phyloP scores from a whole-genome alignment of 2,113 vertebrate species.

The Furnarius figulus region DNA sequence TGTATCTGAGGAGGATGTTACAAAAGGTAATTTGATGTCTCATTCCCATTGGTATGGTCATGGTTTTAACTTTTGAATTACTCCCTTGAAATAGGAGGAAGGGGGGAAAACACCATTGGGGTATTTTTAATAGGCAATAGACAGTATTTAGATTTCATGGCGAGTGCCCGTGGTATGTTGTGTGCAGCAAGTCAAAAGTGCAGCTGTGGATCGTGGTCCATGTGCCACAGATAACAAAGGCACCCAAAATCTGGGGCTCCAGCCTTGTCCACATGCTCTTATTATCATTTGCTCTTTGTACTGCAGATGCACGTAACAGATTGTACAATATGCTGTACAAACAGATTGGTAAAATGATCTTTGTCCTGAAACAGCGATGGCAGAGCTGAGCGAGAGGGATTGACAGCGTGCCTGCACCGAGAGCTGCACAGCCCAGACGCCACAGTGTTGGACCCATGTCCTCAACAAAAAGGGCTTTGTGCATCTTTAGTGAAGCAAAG shows the following conservation, averaged over 20 bases:
- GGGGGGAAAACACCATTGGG: background rate
- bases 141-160: background rate
- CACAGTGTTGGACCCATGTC: background rate
- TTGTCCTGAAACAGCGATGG: background rate
- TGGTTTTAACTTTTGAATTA: background rate
- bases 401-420: background rate
- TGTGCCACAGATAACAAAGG: background rate
- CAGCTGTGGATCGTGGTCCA: background rate
- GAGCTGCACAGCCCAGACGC: background rate
- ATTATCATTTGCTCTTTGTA: background rate
- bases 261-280: background rate
- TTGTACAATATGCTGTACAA: background rate
- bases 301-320: conserved; percentile 22
- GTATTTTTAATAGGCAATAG: background rate
- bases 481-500: conserved; percentile 14
- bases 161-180: rapidly evolving
- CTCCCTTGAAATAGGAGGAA: background rate
- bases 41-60: background rate
- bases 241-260: background rate
- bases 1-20: background rate
- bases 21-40: background rate
- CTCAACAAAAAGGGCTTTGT: conserved; percentile 46
- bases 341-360: conserved; percentile 22
- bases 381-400: background rate
- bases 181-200: background rate